phyloP scores from a whole-genome alignment of 2,797 vertebrate species.

The Periparus ater region DNA sequence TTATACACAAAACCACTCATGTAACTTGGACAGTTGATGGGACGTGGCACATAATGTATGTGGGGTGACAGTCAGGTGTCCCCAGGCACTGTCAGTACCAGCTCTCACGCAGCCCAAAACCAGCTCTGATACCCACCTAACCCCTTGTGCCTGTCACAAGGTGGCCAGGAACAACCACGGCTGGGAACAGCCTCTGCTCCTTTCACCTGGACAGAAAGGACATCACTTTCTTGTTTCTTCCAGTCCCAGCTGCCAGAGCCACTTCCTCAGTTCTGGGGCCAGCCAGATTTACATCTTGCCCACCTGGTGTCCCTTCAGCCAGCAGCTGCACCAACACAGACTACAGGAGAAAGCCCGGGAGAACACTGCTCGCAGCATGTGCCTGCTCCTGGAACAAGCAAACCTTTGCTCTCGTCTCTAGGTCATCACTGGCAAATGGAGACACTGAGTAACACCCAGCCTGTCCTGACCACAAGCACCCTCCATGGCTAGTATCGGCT shows the following conservation, averaged over 20 bases:
- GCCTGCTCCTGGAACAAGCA: neutral
- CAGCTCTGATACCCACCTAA: neutral
- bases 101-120: neutral
- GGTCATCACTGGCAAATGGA: neutral
- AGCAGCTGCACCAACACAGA: neutral
- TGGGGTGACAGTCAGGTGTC: neutral
- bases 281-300: neutral
- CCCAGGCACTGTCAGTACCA: neutral
- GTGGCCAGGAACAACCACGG: neutral
- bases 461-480: neutral
- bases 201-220: neutral
- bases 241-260: neutral
- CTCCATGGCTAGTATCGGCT: neutral
- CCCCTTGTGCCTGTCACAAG: neutral
- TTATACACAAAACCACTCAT: neutral
- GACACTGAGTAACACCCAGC: neutral
- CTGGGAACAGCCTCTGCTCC: neutral
- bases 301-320: neutral
- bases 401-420: neutral
- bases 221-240: accelerated
- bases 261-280: neutral
- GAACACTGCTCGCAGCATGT: neutral
- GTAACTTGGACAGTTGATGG: neutral
- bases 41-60: accelerated
- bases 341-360: neutral